Evolutionary conservation across 2,797 vertebrate species (phyloP).

Genomic region (Enteromius thamalakanensis): DNA sequence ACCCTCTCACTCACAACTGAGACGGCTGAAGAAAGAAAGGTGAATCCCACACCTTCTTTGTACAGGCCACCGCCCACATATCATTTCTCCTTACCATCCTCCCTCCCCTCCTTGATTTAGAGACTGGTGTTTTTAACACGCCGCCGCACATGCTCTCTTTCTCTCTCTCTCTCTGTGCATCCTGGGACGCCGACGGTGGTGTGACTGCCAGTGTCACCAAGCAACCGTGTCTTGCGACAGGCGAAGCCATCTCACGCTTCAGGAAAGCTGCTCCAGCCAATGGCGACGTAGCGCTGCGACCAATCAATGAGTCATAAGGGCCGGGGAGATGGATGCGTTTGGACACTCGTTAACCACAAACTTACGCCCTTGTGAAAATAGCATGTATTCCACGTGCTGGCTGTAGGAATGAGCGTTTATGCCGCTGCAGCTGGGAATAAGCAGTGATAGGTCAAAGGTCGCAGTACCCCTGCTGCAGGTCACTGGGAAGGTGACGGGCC

Average conservation of each 20-base stretch:
- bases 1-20: conserved; percentile 52
- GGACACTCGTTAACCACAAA: conserved; percentile 54
- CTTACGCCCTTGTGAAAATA: conserved; percentile 45
- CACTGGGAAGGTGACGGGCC: conserved; percentile 30
- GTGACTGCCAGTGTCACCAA: conserved; percentile 65
- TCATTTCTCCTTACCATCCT: conserved; percentile 44
- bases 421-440: neutral
- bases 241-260: conserved; percentile 55
- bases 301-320: conserved; percentile 48
- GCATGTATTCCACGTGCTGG: neutral
- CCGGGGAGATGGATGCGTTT: conserved; percentile 48
- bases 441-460: conserved; percentile 42
- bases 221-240: conserved; percentile 62
- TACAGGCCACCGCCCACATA: conserved; percentile 53
- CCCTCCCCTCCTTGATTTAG: conserved; percentile 64
- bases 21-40: conserved; percentile 52
- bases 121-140: conserved; percentile 51
- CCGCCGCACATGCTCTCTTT: conserved; percentile 21
- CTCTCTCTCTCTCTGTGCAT: conserved; percentile 52
- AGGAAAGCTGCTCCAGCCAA: conserved; percentile 54
- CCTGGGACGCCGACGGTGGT: conserved; percentile 48
- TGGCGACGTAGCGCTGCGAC: conserved; percentile 34
- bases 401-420: conserved; percentile 18
- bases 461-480: conserved; percentile 25
- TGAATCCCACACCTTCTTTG: conserved; percentile 51